A percentile compares a stretch with the other conserved stretches of the same genome.
These are phyloP conservation scores for Halichoerus grypus DNA, from an alignment of 2,113 vertebrate genomes.

Conservation along the genomic window DNA sequence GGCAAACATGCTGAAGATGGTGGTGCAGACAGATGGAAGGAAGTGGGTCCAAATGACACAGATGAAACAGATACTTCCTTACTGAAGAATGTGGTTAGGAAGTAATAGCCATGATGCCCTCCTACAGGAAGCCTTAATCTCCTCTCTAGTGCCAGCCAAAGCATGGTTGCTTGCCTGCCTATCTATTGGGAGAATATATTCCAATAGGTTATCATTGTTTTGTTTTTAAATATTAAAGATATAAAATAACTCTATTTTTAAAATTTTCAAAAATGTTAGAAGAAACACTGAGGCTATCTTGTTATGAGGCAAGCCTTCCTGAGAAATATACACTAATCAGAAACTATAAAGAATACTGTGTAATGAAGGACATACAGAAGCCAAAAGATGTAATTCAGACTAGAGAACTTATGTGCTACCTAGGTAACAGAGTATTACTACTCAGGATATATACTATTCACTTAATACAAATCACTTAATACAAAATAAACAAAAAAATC, in stretches of 20 bases:
- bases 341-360: not conserved
- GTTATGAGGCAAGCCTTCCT: not conserved
- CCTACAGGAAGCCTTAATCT: not conserved
- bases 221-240: not conserved
- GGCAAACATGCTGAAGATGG: not conserved
- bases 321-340: not conserved
- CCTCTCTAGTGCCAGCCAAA: not conserved
- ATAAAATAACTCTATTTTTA: not conserved
- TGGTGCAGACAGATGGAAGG: not conserved
- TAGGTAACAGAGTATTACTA: not conserved
- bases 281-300: not conserved
- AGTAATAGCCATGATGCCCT: not conserved
- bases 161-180: not conserved
- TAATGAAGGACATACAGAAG: not conserved
- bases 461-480: not conserved
- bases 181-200: not conserved
- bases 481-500: not conserved
- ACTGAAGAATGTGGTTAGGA: not conserved
- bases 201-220: not conserved
- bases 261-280: not conserved
- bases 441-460: not conserved
- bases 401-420: not conserved
- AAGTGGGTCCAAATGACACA: not conserved
- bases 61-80: not conserved
- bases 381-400: not conserved